Evolutionary conservation across 2,888 invertebrate genomes (phyloP).

Genomic region (Sphaerophoria taeniata): DNA sequence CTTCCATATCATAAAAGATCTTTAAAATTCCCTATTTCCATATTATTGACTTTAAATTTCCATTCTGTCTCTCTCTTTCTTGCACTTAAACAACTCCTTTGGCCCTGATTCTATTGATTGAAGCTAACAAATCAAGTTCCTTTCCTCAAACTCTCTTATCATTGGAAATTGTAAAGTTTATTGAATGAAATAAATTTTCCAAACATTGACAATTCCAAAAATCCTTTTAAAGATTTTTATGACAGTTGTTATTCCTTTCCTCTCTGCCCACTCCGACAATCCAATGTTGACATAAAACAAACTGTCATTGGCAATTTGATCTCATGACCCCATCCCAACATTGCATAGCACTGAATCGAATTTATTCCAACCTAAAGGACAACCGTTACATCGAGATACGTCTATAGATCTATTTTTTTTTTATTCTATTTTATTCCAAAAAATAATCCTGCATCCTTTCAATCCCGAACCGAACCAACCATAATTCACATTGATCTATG

Average conservation of each 20-base stretch:
- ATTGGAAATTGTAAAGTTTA: background rate
- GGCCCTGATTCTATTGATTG: constrained; percentile 1
- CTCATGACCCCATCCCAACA: background rate
- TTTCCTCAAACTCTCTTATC: background rate
- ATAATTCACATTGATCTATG: constrained; percentile 62
- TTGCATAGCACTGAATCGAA: background rate
- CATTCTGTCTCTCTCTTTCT: background rate
- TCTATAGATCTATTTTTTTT: background rate
- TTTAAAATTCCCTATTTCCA: too few relatives aligned
- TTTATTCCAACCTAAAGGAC: constrained; percentile 4
- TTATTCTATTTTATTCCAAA: constrained; percentile 21
- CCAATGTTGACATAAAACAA: constrained; percentile 41
- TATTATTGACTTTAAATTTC: too few relatives aligned
- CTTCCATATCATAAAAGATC: too few relatives aligned
- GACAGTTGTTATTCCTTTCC: background rate
- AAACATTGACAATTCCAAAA: constrained; percentile 14
- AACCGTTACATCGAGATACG: constrained; percentile 7
- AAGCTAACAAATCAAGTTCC: background rate
- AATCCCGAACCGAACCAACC: constrained; percentile 33
- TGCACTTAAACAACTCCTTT: background rate
- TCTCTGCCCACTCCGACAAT: constrained; percentile 27
- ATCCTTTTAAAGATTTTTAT: constrained; percentile 12
- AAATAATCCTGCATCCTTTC: constrained; percentile 37
- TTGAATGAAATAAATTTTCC: constrained; percentile 12
- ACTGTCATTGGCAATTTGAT: constrained; percentile 57